Evolutionary conservation across 2,113 vertebrate genomes (phyloP).

Genomic region (Zapus hudsonius): DNA sequence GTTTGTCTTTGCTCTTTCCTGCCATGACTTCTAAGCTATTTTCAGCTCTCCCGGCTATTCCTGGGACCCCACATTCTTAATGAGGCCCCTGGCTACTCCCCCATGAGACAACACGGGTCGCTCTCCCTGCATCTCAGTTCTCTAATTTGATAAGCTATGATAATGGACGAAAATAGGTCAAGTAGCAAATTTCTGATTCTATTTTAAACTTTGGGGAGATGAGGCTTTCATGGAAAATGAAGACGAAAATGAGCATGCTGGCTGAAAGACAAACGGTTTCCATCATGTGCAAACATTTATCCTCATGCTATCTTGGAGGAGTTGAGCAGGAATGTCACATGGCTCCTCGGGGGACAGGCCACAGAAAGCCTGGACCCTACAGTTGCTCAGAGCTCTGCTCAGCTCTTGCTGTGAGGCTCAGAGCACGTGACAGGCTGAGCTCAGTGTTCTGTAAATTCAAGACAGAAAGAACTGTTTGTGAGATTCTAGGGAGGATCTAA

Average conservation of each 20-base stretch:
- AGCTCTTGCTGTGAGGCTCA: neutral
- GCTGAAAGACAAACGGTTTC: constrained; percentile 14
- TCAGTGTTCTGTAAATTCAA: neutral
- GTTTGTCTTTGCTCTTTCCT: neutral
- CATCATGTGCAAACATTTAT: constrained; percentile 14
- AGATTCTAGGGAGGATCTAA: neutral
- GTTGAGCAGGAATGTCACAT: neutral
- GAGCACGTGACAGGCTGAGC: neutral
- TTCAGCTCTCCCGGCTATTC: neutral
- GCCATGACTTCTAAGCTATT: neutral
- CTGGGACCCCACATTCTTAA: neutral
- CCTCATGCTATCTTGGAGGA: neutral
- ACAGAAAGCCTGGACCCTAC: neutral
- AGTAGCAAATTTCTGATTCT: constrained; percentile 61
- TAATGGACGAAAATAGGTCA: constrained; percentile 61
- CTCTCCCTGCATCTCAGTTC: neutral
- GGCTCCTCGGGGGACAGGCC: accelerated
- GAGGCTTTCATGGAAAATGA: constrained; percentile 55
- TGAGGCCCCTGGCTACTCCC: neutral
- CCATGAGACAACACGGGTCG: neutral
- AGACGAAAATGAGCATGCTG: constrained; percentile 30
- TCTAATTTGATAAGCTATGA: constrained; percentile 29
- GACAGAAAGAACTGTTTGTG: neutral
- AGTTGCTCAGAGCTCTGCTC: neutral
- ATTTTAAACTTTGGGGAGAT: constrained; percentile 61